Percentiles rank a stretch among this genome's conserved stretches.
Evolutionary conservation across 2,888 invertebrate genomes (phyloP).

Genomic region (Drosophila flavopinicola): DNA sequence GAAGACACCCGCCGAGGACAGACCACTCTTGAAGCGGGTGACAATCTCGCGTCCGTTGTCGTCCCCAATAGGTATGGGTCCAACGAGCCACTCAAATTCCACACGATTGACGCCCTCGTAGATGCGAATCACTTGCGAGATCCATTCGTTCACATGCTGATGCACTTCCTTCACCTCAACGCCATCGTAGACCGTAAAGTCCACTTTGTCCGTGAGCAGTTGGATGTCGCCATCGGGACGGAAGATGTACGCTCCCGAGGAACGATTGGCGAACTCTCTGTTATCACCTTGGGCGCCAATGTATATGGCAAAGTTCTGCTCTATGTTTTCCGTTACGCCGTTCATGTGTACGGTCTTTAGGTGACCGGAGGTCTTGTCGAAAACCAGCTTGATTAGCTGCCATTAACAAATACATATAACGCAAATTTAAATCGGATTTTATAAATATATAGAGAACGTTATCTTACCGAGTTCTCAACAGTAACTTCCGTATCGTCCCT

Average conservation of each 20-base stretch:
- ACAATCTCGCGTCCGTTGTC: slow-evolving; percentile 93
- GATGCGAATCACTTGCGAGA: slow-evolving; percentile 89
- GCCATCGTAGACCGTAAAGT: slow-evolving; percentile 84
- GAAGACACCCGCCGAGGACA: slow-evolving; percentile 89
- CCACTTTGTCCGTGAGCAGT: slow-evolving; percentile 58
- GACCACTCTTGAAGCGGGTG: slow-evolving; percentile 88
- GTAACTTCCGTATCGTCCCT: slow-evolving; percentile 34
- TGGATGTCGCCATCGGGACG: slow-evolving; percentile 86
- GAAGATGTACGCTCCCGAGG: slow-evolving; percentile 97
- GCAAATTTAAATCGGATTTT: too few relatives aligned
- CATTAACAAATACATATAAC: slow-evolving; percentile 25
- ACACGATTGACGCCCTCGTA: slow-evolving; percentile 86
- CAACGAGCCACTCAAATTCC: slow-evolving; percentile 91
- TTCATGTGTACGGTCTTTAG: slow-evolving; percentile 74
- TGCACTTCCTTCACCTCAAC: slow-evolving; percentile 88
- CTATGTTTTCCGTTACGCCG: slow-evolving; percentile 68
- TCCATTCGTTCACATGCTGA: slow-evolving; percentile 87
- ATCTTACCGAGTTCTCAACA: slow-evolving; percentile 73
- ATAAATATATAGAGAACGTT: background rate
- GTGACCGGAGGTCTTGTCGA: slow-evolving; percentile 61
- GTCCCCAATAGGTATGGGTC: slow-evolving; percentile 89
- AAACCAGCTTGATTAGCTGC: slow-evolving; percentile 74
- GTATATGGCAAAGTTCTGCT: slow-evolving; percentile 90
- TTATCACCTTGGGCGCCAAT: slow-evolving; percentile 88
- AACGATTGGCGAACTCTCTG: slow-evolving; percentile 86